Conservation (phyloP, 2,888 invertebrate species). For the Ligdia adustata region DNA sequence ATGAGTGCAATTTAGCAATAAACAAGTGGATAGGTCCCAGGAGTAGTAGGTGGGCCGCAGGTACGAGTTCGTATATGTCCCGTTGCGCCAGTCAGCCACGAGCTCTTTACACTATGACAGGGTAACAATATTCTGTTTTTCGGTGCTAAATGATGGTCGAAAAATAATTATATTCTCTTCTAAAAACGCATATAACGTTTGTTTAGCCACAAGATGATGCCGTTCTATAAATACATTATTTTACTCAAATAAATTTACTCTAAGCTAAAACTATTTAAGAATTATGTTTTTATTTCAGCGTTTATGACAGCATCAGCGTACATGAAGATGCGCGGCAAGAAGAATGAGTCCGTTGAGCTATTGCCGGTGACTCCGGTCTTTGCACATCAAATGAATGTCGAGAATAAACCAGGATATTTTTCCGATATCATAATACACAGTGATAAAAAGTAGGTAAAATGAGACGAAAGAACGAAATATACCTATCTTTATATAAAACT, state of each 20-base stretch:
- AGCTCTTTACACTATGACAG: slow-evolving; percentile 1
- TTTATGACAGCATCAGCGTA: slow-evolving; percentile 84
- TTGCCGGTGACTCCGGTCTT: slow-evolving; percentile 85
- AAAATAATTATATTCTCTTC: too few relatives aligned
- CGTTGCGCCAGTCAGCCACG: neutral
- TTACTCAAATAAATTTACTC: too few relatives aligned
- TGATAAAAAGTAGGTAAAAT: slow-evolving; percentile 78
- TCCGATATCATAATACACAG: slow-evolving; percentile 85
- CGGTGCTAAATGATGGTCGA: too few relatives aligned
- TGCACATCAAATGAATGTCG: slow-evolving; percentile 80
- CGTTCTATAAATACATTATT: too few relatives aligned
- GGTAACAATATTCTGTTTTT: neutral
- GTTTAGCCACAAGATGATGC: too few relatives aligned
- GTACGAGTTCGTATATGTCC: neutral
- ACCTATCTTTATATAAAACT: too few relatives aligned
- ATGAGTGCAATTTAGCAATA: slow-evolving; percentile 37
- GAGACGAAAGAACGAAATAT: too few relatives aligned
- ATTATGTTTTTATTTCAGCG: slow-evolving; percentile 68
- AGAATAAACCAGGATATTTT: slow-evolving; percentile 83
- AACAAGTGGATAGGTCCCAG: slow-evolving; percentile 17
- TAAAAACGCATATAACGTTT: too few relatives aligned
- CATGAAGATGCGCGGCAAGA: slow-evolving; percentile 69
- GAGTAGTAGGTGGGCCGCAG: too few relatives aligned
- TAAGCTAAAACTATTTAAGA: too few relatives aligned
- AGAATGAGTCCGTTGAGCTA: slow-evolving; percentile 70